Conservation (phyloP, 2,888 invertebrate genomes). For the Phengaris alcon region DNA sequence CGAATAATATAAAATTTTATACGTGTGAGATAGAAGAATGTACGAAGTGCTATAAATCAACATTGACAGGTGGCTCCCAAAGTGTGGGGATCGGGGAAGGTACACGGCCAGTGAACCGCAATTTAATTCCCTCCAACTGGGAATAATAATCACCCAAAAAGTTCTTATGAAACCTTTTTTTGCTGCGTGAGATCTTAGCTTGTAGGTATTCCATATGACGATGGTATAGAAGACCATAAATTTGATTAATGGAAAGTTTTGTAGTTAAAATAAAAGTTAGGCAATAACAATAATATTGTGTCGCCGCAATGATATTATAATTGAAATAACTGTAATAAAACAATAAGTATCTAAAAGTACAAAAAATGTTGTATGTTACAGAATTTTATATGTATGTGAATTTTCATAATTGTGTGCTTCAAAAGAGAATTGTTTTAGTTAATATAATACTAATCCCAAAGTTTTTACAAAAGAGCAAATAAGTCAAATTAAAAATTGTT, state of each 20-base stretch:
- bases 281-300: background rate
- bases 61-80: slow-evolving; percentile 14
- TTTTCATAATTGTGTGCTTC: too few relatives aligned
- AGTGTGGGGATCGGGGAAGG: background rate
- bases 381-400: too few relatives aligned
- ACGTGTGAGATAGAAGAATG: background rate
- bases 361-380: too few relatives aligned
- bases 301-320: too few relatives aligned
- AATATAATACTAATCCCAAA: background rate
- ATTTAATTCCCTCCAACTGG: slow-evolving; percentile 4
- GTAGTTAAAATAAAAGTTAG: too few relatives aligned
- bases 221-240: too few relatives aligned
- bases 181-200: background rate
- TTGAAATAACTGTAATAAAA: too few relatives aligned
- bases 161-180: background rate
- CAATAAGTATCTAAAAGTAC: too few relatives aligned
- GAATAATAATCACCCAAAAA: slow-evolving; percentile 20
- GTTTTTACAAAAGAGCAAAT: background rate
- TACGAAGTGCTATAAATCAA: slow-evolving; percentile 12
- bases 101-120: background rate
- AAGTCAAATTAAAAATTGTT: background rate
- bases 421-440: background rate
- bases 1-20: background rate
- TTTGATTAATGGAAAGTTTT: too few relatives aligned
- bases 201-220: too few relatives aligned